Evolutionary conservation across 2,888 invertebrate genomes (phyloP), one percentile per base, ranked within the genome.

Genomic region (Microplitis deprimator): DNA sequence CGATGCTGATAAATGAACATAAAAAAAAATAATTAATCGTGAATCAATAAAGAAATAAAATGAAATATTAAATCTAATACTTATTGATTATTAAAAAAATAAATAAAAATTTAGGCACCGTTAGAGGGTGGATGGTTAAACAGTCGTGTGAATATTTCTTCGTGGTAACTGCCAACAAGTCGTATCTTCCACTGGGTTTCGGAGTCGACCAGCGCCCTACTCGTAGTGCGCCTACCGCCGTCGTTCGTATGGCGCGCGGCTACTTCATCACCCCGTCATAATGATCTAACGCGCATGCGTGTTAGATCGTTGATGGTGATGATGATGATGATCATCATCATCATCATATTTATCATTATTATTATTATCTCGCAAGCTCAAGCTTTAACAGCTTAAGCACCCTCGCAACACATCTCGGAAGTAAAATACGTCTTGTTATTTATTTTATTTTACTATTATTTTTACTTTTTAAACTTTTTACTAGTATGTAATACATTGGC

Each of bases 221-320:
- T 90, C 89, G 90, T 91, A 91, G 91, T 92, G 91, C 91, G 90
- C 91, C 91, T 91, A 90, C 87, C 90, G 91, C 92, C 90, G 91
- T 92, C 92, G 92, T 92, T 92, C 92, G 92, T 92, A 91, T 92
- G 91, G 90, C 88, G 88, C 88, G 87, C 87, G 91, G 91, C 90
- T 89, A 90, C 89, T 85, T 84, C 84, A 85, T 85, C 85, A 85
- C 86, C 81, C 86, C 85, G 86, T 88, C 87, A 87, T 87, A 87
- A 87, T 85, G 81, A 85, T 83, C 80, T 62, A 78, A 78, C 76
- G 73, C 89, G 89, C 89, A 85, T 81, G 89, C 89, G 89, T 84
- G 76, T 59, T 86, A 78, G 86, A 87, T 87, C 86, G 20, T 38
- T 39, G 68, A 17, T n/a, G 50, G 13, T 50, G 50, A 4, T 13